A percentile compares a stretch with the other conserved stretches of the same genome.
Evolutionary conservation across 2,797 vertebrate species (phyloP).

Genomic region (Urophycis tenuis): DNA sequence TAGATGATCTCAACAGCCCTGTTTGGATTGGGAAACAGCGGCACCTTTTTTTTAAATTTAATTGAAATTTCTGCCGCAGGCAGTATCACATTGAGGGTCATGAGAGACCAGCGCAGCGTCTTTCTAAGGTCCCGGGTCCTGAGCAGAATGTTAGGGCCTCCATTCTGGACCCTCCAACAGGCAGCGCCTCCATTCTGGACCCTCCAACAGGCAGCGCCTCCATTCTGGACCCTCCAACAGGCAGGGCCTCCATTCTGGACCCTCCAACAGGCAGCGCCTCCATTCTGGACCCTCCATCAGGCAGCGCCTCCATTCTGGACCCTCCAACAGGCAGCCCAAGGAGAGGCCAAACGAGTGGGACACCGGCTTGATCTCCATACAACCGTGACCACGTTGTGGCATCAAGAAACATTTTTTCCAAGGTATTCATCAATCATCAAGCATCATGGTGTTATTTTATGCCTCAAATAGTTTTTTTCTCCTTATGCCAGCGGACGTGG

Average conservation of each 20-base stretch:
- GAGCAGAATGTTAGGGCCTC: constrained; percentile 45
- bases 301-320: too few species aligned
- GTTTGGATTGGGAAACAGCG: constrained; percentile 21
- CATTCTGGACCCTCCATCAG: too few species aligned
- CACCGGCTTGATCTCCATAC: constrained; percentile 4
- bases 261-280: too few species aligned
- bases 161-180: too few species aligned
- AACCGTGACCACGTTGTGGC: too few species aligned
- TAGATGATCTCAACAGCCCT: constrained; percentile 22
- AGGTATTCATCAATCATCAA: neutral
- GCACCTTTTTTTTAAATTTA: constrained; percentile 40
- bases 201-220: too few species aligned
- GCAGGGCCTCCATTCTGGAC: too few species aligned
- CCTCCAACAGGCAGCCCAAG: constrained; percentile 26
- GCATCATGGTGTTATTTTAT: neutral
- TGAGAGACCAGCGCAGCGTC: constrained; percentile 48
- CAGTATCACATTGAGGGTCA: constrained; percentile 52
- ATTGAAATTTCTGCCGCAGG: constrained; percentile 59
- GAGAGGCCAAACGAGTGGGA: constrained; percentile 5
- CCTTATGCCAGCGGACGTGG: neutral
- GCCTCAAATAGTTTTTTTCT: neutral
- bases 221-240: too few species aligned
- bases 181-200: too few species aligned
- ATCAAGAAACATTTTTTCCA: too few species aligned
- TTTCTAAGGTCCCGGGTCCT: constrained; percentile 46